Evolutionary conservation across 2,888 invertebrate genomes (phyloP), one percentile per base, ranked within the genome.

Genomic region (Tuberolachnus salignus): DNA sequence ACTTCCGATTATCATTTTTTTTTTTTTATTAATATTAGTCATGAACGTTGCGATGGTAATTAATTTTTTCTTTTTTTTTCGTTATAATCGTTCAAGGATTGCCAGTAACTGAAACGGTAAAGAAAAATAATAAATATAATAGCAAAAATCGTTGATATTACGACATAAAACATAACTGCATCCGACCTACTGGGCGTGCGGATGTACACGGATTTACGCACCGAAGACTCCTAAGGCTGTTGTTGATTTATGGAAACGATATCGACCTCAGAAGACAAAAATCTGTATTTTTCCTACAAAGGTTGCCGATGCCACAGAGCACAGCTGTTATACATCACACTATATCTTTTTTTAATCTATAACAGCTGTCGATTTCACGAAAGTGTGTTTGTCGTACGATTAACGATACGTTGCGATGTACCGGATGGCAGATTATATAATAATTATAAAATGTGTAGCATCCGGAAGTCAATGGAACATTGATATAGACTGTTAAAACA

Each of bases 381-480:
- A 66, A 8, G 8, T 34, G 6, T n/a, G n/a, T n/a, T n/a, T n/a
- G n/a, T 34, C 13, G 2, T 42, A 66, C 23, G 14, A 14, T 10
- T 66, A 23, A 14, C 9, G 26, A 49, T 49, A 49, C 21, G n/a
- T n/a, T n/a, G 19, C 34, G 14, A 6, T 34, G 34, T 34, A 51
- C 67, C 67, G 67, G 67, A 67, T 26, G 26, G 51, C 26, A 51
- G 51, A 67, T 51, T 67, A 34, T 67, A 19, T 4, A 26, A 23
- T 26, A 34, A 67, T 51, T 67, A 34, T 67, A 19, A 34, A 26
- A 23, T 26, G 26, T 16, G 19, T 14, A 6, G 44, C 13, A 26
- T 2, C 19, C 19, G 44, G 13, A 64, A 49, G 66, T 49, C 66
- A 49, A 49, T 66, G 23, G 14, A 16, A 9, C 23, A 16, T 49